Base-by-base conservation (phyloP, 2,797 vertebrate genomes). In the Pangasius larnaudii region DNA sequence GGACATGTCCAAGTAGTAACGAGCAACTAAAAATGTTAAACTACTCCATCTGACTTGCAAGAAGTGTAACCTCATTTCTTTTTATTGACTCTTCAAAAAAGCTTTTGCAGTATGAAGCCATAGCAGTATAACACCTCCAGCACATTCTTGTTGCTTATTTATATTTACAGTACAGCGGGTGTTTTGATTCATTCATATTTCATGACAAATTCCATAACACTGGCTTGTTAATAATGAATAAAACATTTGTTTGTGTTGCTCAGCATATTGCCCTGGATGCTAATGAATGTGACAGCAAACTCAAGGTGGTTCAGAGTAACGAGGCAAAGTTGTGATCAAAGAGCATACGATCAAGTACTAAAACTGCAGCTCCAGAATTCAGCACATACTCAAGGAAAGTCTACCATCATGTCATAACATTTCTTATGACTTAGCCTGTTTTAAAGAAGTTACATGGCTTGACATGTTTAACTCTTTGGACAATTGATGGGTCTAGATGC, bases 241-340 rank as follows among this genome's bases (percentile, higher is more conserved):
- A 96, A 95, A 95, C 91, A 95, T 95, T 90, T 95, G 93, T 94
- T 94, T 94, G 92, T 93, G 90, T 46, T 86, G 92, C 92, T 86
- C 80, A 85, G 89, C 91, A 90, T 89, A 92, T 88, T 86, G 71
- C 65, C 8, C 58, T 91, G 92, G 93, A 93, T 94, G 85, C 91
- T 93, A 94, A 95, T 94, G 89, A 92, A 90, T 91, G 91, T 92
- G 91, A 91, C 88, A 90, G 89, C 85, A 79, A 86, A 88, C 84
- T 82, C 74, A 88, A 89, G 88, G 88, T 89, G 89, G 89, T 89
- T 89, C 36, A 42, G 53, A 87, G 84, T 85, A 65, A 46, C 39
- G 59, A 63, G 80, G 56, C 58, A 36, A 82, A 82, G 80, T 51
- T 42, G 6, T 46, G 80, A 81, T 79, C 71, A 33, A 69, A 75